phyloP scores from a whole-genome alignment of 2,113 vertebrate genomes.

The Catharus fuscescens region DNA sequence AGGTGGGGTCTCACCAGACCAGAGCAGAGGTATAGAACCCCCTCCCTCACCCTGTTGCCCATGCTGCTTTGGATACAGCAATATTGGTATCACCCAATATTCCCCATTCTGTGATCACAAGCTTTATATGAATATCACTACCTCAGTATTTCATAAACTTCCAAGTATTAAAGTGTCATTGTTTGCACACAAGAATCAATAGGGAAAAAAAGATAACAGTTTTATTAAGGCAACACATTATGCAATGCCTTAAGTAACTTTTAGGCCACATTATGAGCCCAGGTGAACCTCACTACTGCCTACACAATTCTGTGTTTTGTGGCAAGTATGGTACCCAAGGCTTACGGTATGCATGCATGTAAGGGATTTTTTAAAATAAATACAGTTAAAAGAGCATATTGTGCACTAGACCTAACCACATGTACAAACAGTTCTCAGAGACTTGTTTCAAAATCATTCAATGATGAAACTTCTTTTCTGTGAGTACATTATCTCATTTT shows the following conservation, averaged over 20 bases:
- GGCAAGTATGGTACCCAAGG: background rate
- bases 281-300: background rate
- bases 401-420: background rate
- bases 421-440: background rate
- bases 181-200: background rate
- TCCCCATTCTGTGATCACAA: background rate
- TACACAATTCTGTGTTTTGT: background rate
- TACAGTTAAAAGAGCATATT: background rate
- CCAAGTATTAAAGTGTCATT: background rate
- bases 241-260: background rate
- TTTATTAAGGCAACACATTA: background rate
- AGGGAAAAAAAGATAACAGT: fast-evolving
- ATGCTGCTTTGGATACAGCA: background rate
- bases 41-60: background rate
- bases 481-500: background rate
- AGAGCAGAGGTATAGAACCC: background rate
- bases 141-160: background rate
- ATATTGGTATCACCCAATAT: background rate
- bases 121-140: background rate
- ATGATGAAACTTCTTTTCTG: background rate
- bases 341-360: background rate
- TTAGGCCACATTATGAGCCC: background rate
- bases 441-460: background rate
- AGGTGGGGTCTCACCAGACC: background rate
- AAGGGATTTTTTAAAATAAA: background rate